Evolutionary conservation across 2,797 vertebrate genomes (phyloP), one percentile per base, ranked within the genome.

Genomic region (Chelon labrosus): DNA sequence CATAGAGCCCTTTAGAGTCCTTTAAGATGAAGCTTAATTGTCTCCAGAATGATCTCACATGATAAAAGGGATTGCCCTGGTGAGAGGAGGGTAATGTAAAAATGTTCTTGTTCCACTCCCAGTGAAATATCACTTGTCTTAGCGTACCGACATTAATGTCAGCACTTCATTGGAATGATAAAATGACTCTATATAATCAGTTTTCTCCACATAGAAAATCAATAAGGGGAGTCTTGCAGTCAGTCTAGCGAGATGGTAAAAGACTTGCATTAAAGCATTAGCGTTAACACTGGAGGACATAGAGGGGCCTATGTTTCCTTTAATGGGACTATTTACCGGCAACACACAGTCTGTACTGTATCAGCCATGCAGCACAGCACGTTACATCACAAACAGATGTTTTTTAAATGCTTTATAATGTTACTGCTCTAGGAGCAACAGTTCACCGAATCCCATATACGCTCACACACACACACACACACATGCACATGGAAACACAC

Each of bases 141-240:
- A 37, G 27, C 22, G 22, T 47, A 58, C 65, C 13, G 64, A 66
- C 73, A 74, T 81, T 74, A 80, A 80, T 77, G 72, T 77, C 76
- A 73, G 65, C 73, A 61, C 64, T 79, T 80, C 55, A 60, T 58
- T 51, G 46, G 39, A 67, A 79, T 76, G 76, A 85, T 82, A 67
- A 70, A 78, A 85, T 67, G 58, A 70, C 64, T 80, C 46, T 0
- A 73, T 63, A 51, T 75, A 77, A 75, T 82, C 73, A 65, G 56
- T 79, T 78, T 71, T 70, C 61, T 60, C 51, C 75, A 76, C 65
- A 72, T 64, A 57, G 71, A 75, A 81, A 85, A 89, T 89, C 85
- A 73, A 78, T 87, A 78, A 52, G 38, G 27, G 42, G 70, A 79
- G 67, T 75, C 47, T 14, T 41, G 53, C 52, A 51, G 47, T 63